Base-by-base conservation (phyloP, 2,113 vertebrate genomes). In the Urocynchramus pylzowi region DNA sequence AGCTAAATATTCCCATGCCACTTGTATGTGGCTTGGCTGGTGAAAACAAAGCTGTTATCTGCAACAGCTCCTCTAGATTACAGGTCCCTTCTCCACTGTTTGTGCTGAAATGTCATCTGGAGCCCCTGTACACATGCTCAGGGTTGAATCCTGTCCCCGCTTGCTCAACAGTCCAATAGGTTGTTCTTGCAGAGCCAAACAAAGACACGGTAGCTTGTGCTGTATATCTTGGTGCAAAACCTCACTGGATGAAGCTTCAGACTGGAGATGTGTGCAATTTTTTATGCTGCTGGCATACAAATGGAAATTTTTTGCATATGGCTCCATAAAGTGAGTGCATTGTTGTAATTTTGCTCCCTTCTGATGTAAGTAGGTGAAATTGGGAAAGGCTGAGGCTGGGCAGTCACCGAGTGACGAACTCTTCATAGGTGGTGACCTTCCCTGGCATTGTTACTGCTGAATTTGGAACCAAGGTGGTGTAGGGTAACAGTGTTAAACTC, bases 31-130 rank as follows among this genome's bases (percentile, higher is more conserved):
- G 24, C 83, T 96, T 74, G 86, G 82, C 87, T 84, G 88, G 35
- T 90, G 35, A 90, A 93, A 95, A 94, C 76, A 94, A 80, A 92
- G 90, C 75, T 86, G 68, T 80, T 96, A 78, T 81, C 83, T 96
- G 41, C 59, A 77, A 90, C 52, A 60, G 90, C 88, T 90, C 53
- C 84, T 88, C 47, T 63, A 86, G 71, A 84, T 96, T 84, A 63
- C 14, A 16, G 44, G 28, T 82, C 24, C 39, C 44, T 88, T 86
- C 60, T 60, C 79, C 56, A 54, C 70, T 94, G 59, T 85, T 92
- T 81, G 73, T 83, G 45, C 35, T 86, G 54, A 96, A 96, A 87
- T 93, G 63, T 93, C 75, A 80, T 63, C 39, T 80, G 50, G 56
- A 77, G 52, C 52, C 84, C 83, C 39, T 88, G 52, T 90, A 60